Evolutionary conservation across 2,113 vertebrate species (phyloP).

Genomic region (Recurvirostra avosetta): DNA sequence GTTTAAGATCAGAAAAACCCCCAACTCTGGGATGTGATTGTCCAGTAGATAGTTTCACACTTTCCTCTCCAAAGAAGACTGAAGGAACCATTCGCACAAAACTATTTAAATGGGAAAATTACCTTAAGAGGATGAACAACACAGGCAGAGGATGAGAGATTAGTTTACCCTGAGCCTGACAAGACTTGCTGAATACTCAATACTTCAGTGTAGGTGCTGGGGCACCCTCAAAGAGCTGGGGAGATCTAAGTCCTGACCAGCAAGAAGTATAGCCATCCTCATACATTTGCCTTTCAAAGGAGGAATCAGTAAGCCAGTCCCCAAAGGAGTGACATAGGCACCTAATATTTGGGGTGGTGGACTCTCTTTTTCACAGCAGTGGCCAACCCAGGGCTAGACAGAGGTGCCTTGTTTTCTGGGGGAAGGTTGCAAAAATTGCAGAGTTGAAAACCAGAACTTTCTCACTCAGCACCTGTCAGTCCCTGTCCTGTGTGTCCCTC

Average conservation of each 20-base stretch:
- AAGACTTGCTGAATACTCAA: neutral
- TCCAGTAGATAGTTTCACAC: neutral
- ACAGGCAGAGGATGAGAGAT: neutral
- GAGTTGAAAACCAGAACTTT: neutral
- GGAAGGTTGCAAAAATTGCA: neutral
- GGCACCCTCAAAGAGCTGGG: neutral
- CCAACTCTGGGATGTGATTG: neutral
- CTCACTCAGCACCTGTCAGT: neutral
- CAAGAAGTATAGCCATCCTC: neutral
- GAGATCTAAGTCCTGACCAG: neutral
- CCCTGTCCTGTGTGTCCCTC: fast-evolving
- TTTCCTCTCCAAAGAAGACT: neutral
- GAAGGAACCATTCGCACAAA: neutral
- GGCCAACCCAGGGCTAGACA: neutral
- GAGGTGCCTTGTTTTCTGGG: neutral
- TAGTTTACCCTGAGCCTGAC: neutral
- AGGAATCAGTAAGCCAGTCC: neutral
- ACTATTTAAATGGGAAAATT: neutral
- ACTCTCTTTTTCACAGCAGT: neutral
- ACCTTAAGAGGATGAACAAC: neutral
- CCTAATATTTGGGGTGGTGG: neutral
- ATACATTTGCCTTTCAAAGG: neutral
- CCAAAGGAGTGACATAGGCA: neutral
- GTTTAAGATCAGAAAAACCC: neutral
- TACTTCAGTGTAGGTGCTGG: neutral